Base-by-base conservation (phyloP, 2,113 vertebrate genomes). In the Myanophis thanlyinensis region DNA sequence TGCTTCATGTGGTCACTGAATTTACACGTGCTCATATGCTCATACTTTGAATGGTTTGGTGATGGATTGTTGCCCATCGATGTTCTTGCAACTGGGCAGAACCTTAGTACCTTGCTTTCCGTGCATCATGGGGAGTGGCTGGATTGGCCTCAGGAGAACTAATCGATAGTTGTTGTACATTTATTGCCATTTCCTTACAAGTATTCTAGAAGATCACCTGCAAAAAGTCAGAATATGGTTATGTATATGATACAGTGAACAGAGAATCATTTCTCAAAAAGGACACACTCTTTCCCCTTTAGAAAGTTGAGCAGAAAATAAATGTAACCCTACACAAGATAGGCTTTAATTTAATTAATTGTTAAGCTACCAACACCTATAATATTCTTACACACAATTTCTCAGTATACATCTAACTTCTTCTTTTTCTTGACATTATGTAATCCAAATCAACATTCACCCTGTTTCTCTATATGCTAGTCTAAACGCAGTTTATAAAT, bases 361-460 rank as follows among this genome's bases (percentile, higher is more conserved):
- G 49, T 30, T 85, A 27, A 30, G 35, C 23, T 7, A 30, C 51
- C 73, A 53, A 85, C 12, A 18, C 8, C 8, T 46, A 12, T 25
- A 51, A 35, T 80, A 80, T 40, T 80, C 67, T 47, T 89, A 7
- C 73, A 52, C 90, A 7, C 88, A 93, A 95, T 94, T 87, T 93
- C 35, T 94, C 94, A 40, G 51, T 93, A 91, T 94, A 91, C 91
- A 95, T 90, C 87, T 95, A 91, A 94, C 94, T 96, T 94, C 92
- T 94, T 18, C 49, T 88, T n/a, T n/a, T n/a, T 92, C 95, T 91
- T 92, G 90, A 20, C 93, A 85, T 93, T 94, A 91, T 90, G 95
- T 95, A 95, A 96, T 54, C 88, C 90, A 95, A 87, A 91, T 95
- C 96, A 96, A 96, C 92, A 25, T 8, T 25, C 3, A n/a, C 9